These are phyloP conservation scores for Marmota monax DNA, from an alignment of 2,113 vertebrate genomes.

Conservation along the genomic window DNA sequence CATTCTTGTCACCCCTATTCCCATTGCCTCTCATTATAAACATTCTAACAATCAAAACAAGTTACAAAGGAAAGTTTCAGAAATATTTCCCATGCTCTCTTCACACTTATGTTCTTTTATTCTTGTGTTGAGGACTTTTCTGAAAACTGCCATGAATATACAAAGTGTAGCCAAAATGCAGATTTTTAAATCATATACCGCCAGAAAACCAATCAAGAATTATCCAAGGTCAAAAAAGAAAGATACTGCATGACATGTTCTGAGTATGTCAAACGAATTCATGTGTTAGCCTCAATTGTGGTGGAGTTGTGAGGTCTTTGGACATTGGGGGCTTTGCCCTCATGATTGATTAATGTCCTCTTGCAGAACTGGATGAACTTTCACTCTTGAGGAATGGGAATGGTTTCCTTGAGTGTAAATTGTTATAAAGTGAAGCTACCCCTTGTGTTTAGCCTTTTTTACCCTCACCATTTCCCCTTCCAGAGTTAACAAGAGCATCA, in stretches of 20 bases:
- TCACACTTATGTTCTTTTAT: neutral
- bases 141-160: neutral
- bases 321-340: accelerated
- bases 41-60: neutral
- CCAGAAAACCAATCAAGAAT: neutral
- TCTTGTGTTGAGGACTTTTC: neutral
- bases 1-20: neutral
- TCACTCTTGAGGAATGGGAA: neutral
- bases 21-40: neutral
- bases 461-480: neutral
- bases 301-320: too few relatives aligned
- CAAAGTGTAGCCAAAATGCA: neutral
- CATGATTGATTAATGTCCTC: neutral
- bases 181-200: neutral
- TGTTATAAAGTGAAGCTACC: neutral
- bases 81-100: neutral
- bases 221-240: neutral
- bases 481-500: neutral
- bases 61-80: neutral
- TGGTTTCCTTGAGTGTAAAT: neutral
- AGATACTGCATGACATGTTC: neutral
- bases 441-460: neutral
- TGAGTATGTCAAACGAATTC: too few relatives aligned
- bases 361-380: neutral
- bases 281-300: too few relatives aligned